phyloP scores from a whole-genome alignment of 2,113 vertebrate genomes.

The Phalacrocorax carbo region DNA sequence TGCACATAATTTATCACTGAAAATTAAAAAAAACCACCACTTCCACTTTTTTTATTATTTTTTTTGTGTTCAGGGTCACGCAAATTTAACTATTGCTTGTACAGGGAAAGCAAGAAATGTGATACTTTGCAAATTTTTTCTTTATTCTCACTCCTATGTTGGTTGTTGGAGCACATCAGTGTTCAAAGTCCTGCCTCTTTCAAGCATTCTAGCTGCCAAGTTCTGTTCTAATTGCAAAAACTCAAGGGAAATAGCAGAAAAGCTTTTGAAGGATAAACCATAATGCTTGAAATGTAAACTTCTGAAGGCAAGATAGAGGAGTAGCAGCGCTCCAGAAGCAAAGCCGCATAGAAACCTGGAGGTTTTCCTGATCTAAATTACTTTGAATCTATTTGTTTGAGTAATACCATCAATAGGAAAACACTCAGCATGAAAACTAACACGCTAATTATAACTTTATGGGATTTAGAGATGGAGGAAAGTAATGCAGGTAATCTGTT shows the following conservation, averaged over 20 bases:
- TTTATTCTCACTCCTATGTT: background rate
- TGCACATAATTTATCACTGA: background rate
- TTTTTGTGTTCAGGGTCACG: background rate
- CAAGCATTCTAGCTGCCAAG: background rate
- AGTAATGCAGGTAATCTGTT: background rate
- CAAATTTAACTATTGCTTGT: background rate
- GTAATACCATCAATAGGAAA: background rate
- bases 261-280: background rate
- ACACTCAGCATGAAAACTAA: background rate
- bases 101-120: background rate
- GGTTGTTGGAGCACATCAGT: background rate
- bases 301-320: background rate
- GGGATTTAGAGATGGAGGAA: background rate
- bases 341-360: background rate
- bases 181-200: background rate
- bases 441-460: background rate
- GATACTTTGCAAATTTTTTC: background rate
- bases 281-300: background rate
- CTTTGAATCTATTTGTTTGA: background rate
- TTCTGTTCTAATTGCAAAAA: background rate
- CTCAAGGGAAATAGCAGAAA: background rate
- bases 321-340: background rate
- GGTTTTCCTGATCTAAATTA: background rate
- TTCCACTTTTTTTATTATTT: background rate
- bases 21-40: background rate